phyloP scores from a whole-genome alignment of 2,888 invertebrate genomes.

The Dusona sp. region DNA sequence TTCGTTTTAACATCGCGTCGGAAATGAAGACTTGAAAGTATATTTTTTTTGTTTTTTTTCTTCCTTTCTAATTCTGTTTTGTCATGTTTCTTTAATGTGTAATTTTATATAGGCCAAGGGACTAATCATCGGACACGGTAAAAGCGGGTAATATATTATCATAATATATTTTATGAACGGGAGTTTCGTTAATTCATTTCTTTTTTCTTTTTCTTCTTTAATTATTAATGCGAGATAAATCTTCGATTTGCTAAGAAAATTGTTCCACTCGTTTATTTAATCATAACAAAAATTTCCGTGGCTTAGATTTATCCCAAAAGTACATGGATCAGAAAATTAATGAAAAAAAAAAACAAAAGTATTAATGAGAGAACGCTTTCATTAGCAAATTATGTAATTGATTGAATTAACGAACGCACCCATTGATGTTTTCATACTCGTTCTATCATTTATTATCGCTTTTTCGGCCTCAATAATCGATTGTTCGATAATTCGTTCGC shows the following conservation, averaged over 20 bases:
- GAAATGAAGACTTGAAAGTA: slow-evolving; percentile 62
- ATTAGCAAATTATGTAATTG: slow-evolving; percentile 21
- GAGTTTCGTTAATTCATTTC: slow-evolving; percentile 31
- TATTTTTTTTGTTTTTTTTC: slow-evolving; percentile 6
- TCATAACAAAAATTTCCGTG: neutral
- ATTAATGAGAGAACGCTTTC: slow-evolving; percentile 18
- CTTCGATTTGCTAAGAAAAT: slow-evolving; percentile 24
- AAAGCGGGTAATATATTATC: slow-evolving; percentile 40
- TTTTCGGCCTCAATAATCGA: slow-evolving; percentile 50
- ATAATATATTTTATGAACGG: slow-evolving; percentile 8
- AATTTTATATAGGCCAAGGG: slow-evolving; percentile 67
- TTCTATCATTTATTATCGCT: slow-evolving; percentile 28
- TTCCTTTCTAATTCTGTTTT: neutral
- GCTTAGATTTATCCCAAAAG: neutral
- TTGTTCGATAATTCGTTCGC: slow-evolving; percentile 58
- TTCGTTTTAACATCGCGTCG: slow-evolving; percentile 48
- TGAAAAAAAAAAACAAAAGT: neutral
- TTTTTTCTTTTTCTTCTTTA: neutral
- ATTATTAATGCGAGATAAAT: slow-evolving; percentile 2
- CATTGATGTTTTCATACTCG: slow-evolving; percentile 7
- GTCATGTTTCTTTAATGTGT: slow-evolving; percentile 62
- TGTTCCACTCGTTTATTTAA: neutral
- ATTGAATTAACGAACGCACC: slow-evolving; percentile 12
- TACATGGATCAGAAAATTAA: neutral
- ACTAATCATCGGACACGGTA: slow-evolving; percentile 50